A percentile compares a stretch with the other conserved stretches of the same genome.
Evolutionary conservation across 2,113 vertebrate genomes (phyloP).

Genomic region (Oplegnathus fasciatus): DNA sequence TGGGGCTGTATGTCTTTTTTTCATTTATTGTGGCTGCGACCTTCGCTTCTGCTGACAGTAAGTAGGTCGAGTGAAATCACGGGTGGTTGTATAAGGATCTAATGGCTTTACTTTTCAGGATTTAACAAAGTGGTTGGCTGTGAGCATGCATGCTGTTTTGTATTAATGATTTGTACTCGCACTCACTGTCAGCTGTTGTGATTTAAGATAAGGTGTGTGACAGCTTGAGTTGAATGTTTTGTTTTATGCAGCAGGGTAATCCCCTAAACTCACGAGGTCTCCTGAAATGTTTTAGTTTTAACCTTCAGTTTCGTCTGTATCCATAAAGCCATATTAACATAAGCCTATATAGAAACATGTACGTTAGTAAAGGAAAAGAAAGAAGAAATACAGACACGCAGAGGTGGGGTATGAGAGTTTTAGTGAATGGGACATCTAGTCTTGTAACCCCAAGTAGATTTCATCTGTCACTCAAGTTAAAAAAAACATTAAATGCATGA

Average conservation of each 20-base stretch:
- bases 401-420: not conserved
- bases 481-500: not conserved
- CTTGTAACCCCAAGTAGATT: not conserved
- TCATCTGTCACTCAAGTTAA: not conserved
- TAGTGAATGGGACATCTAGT: not conserved
- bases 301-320: conserved; percentile 24
- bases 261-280: not conserved
- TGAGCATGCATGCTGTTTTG: not conserved
- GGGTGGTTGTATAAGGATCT: not conserved
- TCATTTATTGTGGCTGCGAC: not conserved
- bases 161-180: no score
- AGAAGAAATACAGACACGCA: not conserved
- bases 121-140: not conserved
- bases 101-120: not conserved
- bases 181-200: not conserved
- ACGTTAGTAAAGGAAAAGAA: not conserved
- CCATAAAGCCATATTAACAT: not conserved
- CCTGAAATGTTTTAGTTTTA: not conserved
- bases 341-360: not conserved
- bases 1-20: conserved; percentile 16
- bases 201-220: not conserved
- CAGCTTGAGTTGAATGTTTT: not conserved
- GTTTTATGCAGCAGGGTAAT: not conserved
- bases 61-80: conserved; percentile 51
- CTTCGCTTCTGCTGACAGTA: conserved; percentile 60